Base-by-base conservation (phyloP, 2,797 vertebrate species). In the Leptatherina wallacei region DNA sequence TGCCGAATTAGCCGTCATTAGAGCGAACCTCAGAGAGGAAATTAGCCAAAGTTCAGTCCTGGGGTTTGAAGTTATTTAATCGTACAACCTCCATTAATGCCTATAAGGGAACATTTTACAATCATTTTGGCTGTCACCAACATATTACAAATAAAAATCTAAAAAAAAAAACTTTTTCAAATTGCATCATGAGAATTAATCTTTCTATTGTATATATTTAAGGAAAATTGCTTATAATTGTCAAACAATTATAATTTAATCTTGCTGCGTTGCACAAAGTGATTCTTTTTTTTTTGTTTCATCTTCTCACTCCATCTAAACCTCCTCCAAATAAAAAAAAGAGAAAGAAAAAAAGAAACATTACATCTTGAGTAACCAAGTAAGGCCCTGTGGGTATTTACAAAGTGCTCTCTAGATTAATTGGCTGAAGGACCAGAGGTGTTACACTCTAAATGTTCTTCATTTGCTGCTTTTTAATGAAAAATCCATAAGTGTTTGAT, bases 401-500 rank as follows among this genome's bases (percentile, higher is more conserved):
- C 69, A 69, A 65, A 76, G 62, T 24, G 35, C 7, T 70, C 54
- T 67, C 27, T 27, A 35, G 61, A 85, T 71, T 69, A 49, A 51
- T 52, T 35, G 60, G 33, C 59, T 61, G 56, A 64, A 60, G 58
- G 71, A 67, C 81, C 69, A 77, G 71, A 64, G 63, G 61, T 76
- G 63, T 59, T 54, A 61, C 65, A 71, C 65, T 73, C 51, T 38
- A 52, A 85, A 75, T 61, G 58, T 84, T 80, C 67, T 61, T 64
- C 40, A 9, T 78, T 70, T 75, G 59, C 77, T 67, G 38, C 57
- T 74, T 61, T 83, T 77, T 67, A 82, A 85, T 87, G 76, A 77
- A 83, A 81, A 85, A 86, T 87, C 85, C 69, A 81, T 82, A 86
- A 74, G 27, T 64, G 63, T 87, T 82, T 87, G 75, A 81, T 87